Evolutionary conservation across 2,888 invertebrate genomes (phyloP).

Genomic region (Sminthurides aquaticus): DNA sequence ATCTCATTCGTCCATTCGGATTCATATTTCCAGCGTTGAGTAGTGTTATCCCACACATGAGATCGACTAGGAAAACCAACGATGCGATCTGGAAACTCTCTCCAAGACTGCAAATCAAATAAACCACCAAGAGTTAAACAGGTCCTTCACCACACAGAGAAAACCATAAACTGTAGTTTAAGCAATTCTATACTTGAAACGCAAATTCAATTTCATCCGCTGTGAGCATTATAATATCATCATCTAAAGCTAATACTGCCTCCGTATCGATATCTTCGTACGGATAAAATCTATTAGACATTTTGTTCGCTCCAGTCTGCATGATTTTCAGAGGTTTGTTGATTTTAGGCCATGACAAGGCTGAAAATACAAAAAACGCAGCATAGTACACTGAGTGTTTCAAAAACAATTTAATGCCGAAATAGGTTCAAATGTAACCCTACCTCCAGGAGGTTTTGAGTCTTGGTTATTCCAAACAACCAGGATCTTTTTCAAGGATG

Average conservation of each 20-base stretch:
- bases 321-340: slow-evolving; percentile 83
- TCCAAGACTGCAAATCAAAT: slow-evolving; percentile 68
- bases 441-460: slow-evolving; percentile 79
- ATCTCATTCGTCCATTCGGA: slow-evolving; percentile 96
- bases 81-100: slow-evolving; percentile 91
- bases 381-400: neutral
- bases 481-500: slow-evolving; percentile 81
- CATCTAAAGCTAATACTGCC: slow-evolving; percentile 88
- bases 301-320: slow-evolving; percentile 78
- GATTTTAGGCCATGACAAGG: slow-evolving; percentile 79
- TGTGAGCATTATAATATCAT: slow-evolving; percentile 54
- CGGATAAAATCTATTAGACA: slow-evolving; percentile 93
- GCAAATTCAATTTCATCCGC: slow-evolving; percentile 94
- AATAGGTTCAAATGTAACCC: slow-evolving; percentile 42
- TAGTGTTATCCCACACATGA: slow-evolving; percentile 85
- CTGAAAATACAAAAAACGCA: slow-evolving; percentile 52
- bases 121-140: too few species aligned
- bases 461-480: slow-evolving; percentile 95
- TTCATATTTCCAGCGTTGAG: slow-evolving; percentile 82
- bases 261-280: slow-evolving; percentile 95
- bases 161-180: neutral
- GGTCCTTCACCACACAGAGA: neutral
- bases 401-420: slow-evolving; percentile 14
- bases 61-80: slow-evolving; percentile 93
- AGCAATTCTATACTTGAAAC: slow-evolving; percentile 55